Evolutionary conservation across 2,113 vertebrate species (phyloP).

Genomic region (Salminus brasiliensis): DNA sequence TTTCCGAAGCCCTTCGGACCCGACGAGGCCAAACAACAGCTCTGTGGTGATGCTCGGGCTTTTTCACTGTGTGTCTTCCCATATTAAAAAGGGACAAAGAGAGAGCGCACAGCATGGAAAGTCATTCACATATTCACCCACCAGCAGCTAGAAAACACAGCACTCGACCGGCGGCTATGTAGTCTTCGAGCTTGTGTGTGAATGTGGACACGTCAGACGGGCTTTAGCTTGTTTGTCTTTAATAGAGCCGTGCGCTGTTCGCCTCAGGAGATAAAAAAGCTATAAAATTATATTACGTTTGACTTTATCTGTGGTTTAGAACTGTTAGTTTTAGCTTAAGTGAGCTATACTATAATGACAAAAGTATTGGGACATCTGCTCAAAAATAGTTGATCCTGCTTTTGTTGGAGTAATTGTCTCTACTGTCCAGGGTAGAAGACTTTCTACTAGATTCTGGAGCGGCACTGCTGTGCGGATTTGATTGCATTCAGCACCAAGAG

Average conservation of each 20-base stretch:
- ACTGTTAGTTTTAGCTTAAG: no score
- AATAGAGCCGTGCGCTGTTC: not conserved
- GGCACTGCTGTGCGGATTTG: no score
- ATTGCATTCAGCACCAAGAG: no score
- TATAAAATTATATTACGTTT: no score
- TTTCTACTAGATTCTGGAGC: no score
- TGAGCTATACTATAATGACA: no score
- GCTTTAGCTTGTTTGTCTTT: not conserved
- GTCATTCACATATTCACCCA: not conserved
- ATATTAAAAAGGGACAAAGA: not conserved
- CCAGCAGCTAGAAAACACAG: constrained; percentile 9
- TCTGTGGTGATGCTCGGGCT: not conserved
- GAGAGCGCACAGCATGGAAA: not conserved
- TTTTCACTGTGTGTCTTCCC: not conserved
- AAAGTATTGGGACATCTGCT: no score
- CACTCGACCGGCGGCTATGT: not conserved
- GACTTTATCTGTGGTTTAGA: no score
- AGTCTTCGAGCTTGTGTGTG: not conserved
- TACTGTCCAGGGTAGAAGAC: no score
- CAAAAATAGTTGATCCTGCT: no score
- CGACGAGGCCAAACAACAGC: not conserved
- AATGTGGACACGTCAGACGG: not conserved
- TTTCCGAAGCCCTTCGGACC: not conserved
- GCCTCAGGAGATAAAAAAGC: no score
- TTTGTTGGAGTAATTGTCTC: no score